Evolutionary conservation across 1,140 invertebrate genomes (phyloP), one percentile per base, ranked within the genome.

Genomic region (Drosophila bipectinata): DNA sequence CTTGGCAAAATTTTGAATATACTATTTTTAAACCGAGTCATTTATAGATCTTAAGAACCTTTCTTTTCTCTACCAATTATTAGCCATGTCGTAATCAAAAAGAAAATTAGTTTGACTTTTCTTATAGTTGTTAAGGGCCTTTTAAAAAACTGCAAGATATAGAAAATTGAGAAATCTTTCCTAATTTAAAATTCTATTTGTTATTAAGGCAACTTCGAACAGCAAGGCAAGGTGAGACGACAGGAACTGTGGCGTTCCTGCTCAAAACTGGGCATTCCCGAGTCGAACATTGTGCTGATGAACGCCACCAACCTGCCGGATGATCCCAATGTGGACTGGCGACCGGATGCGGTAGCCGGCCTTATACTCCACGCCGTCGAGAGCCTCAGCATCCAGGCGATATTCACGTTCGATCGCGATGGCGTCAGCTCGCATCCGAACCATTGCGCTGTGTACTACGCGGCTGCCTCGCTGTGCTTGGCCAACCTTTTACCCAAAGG

Each of bases 381-480:
- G 92, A 93, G 93, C 45, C 93, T 96, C 59, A 94, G 95, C 89
- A 96, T 98, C 81, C 95, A 97, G 82, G 95, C 96, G 18, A 93
- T 98, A 55, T 94, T 99, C 44, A 98, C 98, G 34, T 99, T 99
- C 93, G 98, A 99, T 92, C 95, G 95, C 87, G 93, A 95, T 88
- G 98, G 98, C 51, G 95, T 99, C 4, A 98, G 97, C 80, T 94
- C 95, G 7, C 98, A 99, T 93, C 92, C 93, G 26, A 99, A 99
- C 93, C 98, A 99, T 92, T 95, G 94, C 69, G 95, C 96, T 48
- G 94, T 97, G 64, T 97, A 96, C 91, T 95, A 95, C 93, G 96
- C 95, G 63, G 92, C 96, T 30, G 95, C 95, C 63, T 94, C 96
- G 84, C 93, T 97, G 74, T 95, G 95, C 79, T 93, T 96, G 76